Conservation (phyloP, 2,888 invertebrate genomes). For the Stegana nigrithorax region DNA sequence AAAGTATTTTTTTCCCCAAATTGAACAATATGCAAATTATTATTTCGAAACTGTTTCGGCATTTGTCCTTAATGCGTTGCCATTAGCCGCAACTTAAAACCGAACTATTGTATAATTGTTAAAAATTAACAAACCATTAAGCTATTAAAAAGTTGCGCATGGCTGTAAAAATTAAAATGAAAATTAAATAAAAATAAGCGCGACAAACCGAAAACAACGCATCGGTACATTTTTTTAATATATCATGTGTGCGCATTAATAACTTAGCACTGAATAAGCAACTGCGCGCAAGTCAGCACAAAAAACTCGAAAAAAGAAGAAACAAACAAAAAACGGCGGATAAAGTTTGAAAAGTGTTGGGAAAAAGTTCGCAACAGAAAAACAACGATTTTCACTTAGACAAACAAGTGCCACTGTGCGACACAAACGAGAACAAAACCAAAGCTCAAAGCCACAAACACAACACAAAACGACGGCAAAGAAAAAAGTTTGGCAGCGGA, state of each 20-base stretch:
- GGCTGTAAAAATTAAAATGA: constrained; percentile 13
- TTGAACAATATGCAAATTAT: too few relatives aligned
- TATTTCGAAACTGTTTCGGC: too few relatives aligned
- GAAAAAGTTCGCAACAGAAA: constrained; percentile 52
- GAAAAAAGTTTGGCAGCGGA: neutral
- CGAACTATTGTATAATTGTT: too few relatives aligned
- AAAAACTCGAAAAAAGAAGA: neutral
- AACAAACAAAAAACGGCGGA: constrained; percentile 36
- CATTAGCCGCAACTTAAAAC: too few relatives aligned
- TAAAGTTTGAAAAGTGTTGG: constrained; percentile 33
- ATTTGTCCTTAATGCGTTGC: too few relatives aligned
- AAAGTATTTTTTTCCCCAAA: too few relatives aligned
- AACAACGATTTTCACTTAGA: constrained; percentile 64
- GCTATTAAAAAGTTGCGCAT: constrained; percentile 44
- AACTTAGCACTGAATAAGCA: constrained; percentile 30
- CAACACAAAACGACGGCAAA: neutral
- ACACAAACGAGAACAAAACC: constrained; percentile 42
- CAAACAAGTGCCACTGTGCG: too few relatives aligned
- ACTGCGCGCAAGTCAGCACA: constrained; percentile 3
- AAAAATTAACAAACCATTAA: constrained; percentile 32
- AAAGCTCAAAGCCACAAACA: constrained; percentile 32
- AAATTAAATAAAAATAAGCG: neutral
- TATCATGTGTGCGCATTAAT: constrained; percentile 39
- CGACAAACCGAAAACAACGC: too few relatives aligned
- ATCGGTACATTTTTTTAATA: neutral